Conservation (phyloP, 2,888 invertebrate genomes). For the Torymus tubicola region DNA sequence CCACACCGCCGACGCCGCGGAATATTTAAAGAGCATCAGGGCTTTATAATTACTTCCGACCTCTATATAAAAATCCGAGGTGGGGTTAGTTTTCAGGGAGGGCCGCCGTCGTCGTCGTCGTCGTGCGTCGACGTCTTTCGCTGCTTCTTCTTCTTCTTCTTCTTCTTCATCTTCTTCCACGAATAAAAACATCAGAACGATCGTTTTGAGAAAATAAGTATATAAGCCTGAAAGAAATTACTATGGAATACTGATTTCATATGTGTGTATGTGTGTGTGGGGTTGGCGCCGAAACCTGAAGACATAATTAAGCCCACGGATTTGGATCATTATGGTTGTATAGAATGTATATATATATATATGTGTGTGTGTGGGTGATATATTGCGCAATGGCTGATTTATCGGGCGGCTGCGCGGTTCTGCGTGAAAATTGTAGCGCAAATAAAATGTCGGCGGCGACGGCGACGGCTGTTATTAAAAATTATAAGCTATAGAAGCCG, state of each 20-base stretch:
- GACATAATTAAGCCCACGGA: constrained; percentile 57
- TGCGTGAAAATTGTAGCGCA: constrained; percentile 38
- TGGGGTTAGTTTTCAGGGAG: constrained; percentile 21
- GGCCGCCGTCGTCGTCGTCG: constrained; percentile 14
- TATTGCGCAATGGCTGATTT: constrained; percentile 23
- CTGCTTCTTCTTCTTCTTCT: constrained; percentile 40
- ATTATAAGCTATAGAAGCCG: not conserved
- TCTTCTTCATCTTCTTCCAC: constrained; percentile 49
- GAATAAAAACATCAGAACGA: constrained; percentile 59
- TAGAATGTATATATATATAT: no score
- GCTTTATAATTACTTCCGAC: constrained; percentile 74
- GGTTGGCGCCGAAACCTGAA: constrained; percentile 43
- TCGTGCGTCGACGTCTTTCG: constrained; percentile 7
- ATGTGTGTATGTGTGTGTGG: not conserved
- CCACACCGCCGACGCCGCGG: constrained; percentile 57
- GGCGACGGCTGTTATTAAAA: constrained; percentile 5
- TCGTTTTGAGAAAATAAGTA: constrained; percentile 46
- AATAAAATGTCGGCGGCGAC: constrained; percentile 21
- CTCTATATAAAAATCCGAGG: constrained; percentile 61
- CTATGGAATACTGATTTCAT: constrained; percentile 51
- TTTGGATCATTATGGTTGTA: constrained; percentile 40
- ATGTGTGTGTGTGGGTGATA: not conserved
- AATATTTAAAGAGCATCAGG: constrained; percentile 69
- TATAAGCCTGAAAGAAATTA: constrained; percentile 38
- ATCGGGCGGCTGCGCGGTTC: constrained; percentile 1